A percentile compares a stretch with the other conserved stretches of the same genome.
Conservation (phyloP, 2,113 vertebrate genomes). For the Haemorhous mexicanus region DNA sequence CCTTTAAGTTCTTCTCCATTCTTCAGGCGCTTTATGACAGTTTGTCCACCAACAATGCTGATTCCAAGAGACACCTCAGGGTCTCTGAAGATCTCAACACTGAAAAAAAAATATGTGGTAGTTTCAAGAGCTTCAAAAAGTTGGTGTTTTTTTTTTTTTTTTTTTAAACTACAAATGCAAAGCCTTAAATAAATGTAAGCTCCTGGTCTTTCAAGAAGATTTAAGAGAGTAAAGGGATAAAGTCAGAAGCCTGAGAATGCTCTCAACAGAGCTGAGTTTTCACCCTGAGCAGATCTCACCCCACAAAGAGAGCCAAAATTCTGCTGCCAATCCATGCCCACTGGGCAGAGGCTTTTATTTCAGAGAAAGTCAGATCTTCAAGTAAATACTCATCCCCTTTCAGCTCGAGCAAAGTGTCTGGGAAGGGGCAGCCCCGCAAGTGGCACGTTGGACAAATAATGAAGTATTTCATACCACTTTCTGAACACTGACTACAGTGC, state of each 20-base stretch:
- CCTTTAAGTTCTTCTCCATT: slow-evolving; percentile 97
- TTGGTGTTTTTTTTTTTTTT: not conserved
- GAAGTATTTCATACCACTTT: not conserved
- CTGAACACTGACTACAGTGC: not conserved
- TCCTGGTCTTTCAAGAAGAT: slow-evolving; percentile 18
- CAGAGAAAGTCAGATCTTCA: not conserved
- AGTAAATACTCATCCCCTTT: not conserved
- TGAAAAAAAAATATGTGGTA: slow-evolving; percentile 28
- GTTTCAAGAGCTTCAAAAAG: slow-evolving; percentile 21
- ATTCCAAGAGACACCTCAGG: slow-evolving; percentile 88
- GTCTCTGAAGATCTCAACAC: slow-evolving; percentile 89
- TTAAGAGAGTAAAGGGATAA: not conserved
- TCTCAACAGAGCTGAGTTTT: not conserved
- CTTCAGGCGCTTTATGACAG: slow-evolving; percentile 91
- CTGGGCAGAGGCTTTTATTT: not conserved
- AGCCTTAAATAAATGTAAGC: not conserved
- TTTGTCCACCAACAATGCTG: slow-evolving; percentile 95
- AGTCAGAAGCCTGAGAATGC: not conserved
- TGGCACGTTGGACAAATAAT: not conserved
- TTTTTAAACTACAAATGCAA: not conserved
- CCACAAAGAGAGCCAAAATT: not conserved
- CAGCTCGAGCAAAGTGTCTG: not conserved
- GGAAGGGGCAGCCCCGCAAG: not conserved
- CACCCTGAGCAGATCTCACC: not conserved
- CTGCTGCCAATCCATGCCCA: not conserved